These are phyloP conservation scores for Pseudochirops corinnae DNA, from an alignment of 2,797 vertebrate species.

Conservation along the genomic window DNA sequence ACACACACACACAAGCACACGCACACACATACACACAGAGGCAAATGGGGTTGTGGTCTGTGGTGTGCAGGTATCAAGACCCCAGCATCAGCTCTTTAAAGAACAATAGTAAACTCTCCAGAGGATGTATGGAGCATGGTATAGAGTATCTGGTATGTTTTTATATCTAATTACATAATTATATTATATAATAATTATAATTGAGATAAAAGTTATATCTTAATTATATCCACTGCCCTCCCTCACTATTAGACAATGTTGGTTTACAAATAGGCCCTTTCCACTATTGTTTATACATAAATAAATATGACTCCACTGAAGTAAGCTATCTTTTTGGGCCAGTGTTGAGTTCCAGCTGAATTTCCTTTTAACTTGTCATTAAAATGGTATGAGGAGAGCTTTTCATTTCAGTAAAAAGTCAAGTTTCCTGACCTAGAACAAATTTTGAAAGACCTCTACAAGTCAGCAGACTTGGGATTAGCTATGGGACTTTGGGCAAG, in stretches of 20 bases:
- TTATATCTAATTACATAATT: background rate
- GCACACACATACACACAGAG: too few species aligned
- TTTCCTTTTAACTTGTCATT: slow-evolving; percentile 21
- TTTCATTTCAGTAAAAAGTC: slow-evolving; percentile 2
- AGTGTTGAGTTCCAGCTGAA: slow-evolving; percentile 19
- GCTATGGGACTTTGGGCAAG: background rate
- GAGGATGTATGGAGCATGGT: background rate
- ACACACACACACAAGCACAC: background rate
- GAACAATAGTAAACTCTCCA: background rate
- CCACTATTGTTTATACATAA: background rate
- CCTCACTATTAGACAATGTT: background rate
- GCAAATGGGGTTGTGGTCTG: background rate
- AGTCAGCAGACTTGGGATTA: background rate
- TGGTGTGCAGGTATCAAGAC: background rate
- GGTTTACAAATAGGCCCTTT: background rate
- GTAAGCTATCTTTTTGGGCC: slow-evolving; percentile 8
- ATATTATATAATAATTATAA: too few species aligned
- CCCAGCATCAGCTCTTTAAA: background rate
- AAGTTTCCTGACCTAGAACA: background rate
- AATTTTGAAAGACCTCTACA: background rate
- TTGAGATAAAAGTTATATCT: background rate
- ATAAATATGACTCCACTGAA: slow-evolving; percentile 4
- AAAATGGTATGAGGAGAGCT: slow-evolving; percentile 27
- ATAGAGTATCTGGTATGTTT: slow-evolving; percentile 4
- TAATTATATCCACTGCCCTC: background rate